Conservation (phyloP, 2,113 vertebrate species). For the Spea multiplicata region DNA sequence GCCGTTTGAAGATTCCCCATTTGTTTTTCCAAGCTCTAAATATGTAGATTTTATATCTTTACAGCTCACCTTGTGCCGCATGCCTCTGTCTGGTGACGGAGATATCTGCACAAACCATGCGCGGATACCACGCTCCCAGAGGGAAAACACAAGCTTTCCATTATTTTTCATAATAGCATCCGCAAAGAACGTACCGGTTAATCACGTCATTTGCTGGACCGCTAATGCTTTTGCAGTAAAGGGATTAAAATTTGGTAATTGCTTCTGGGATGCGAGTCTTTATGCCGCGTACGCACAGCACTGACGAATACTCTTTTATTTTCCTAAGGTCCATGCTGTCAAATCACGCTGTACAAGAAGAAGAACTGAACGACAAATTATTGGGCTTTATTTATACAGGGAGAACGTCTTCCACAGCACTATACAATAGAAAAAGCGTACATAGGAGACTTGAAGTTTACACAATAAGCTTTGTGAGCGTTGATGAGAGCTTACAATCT, state of each 20-base stretch:
- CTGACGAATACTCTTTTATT: conserved; percentile 6
- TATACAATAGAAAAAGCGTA: conserved; percentile 10
- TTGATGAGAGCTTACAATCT: neutral
- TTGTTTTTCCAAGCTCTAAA: neutral
- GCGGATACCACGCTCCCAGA: conserved; percentile 15
- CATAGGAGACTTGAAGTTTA: conserved; percentile 3
- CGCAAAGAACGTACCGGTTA: conserved; percentile 24
- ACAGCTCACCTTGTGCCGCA: conserved; percentile 32
- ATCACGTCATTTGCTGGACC: conserved; percentile 33
- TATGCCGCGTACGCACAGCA: conserved; percentile 17
- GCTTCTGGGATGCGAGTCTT: conserved; percentile 39
- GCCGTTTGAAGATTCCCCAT: neutral
- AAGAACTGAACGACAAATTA: conserved; percentile 11
- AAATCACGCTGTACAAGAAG: conserved; percentile 3
- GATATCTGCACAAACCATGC: conserved; percentile 33
- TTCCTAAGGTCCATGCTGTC: neutral
- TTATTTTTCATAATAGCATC: conserved; percentile 32
- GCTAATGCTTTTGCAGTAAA: conserved; percentile 35
- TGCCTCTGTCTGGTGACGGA: conserved; percentile 21
- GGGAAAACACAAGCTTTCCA: conserved; percentile 26
- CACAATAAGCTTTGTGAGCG: neutral
- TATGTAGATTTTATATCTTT: conserved; percentile 11
- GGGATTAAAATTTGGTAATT: conserved; percentile 45
- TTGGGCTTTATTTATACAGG: conserved; percentile 24
- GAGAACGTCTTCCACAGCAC: conserved; percentile 14